These are phyloP conservation scores for Falco punctatus DNA, from an alignment of 2,113 vertebrate genomes.

Conservation along the genomic window DNA sequence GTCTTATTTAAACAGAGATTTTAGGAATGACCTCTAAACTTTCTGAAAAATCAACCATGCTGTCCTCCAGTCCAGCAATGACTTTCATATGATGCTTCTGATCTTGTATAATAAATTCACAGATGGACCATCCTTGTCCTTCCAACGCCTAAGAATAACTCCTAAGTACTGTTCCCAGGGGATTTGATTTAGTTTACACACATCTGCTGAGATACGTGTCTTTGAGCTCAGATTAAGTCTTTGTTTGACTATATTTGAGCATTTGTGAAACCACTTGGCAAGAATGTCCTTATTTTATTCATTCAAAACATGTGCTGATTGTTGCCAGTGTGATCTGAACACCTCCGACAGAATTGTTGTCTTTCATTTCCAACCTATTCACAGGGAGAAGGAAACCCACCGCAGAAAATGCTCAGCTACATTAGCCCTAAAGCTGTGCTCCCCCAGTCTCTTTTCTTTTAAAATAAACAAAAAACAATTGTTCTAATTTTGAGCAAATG, in stretches of 20 bases:
- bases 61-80: conserved; percentile 56
- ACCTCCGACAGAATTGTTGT: not conserved
- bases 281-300: conserved; percentile 54
- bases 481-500: not conserved
- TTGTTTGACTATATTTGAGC: conserved; percentile 59
- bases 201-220: conserved; percentile 71
- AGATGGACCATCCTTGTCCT: conserved; percentile 72
- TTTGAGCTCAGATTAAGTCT: conserved; percentile 70
- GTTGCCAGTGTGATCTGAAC: conserved; percentile 18
- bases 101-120: conserved; percentile 64
- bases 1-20: conserved; percentile 6
- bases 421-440: not conserved
- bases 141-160: conserved; percentile 63
- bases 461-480: not conserved
- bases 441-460: not conserved
- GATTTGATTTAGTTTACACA: conserved; percentile 53
- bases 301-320: conserved; percentile 40
- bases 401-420: not conserved
- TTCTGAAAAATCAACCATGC: conserved; percentile 3
- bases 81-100: conserved; percentile 60
- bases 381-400: not conserved
- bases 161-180: conserved; percentile 52
- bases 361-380: not conserved
- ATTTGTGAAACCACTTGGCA: conserved; percentile 61
- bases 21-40: conserved; percentile 58